Conservation (phyloP, 64 coral and sea anemone species). For the Stylophora pistillata region DNA sequence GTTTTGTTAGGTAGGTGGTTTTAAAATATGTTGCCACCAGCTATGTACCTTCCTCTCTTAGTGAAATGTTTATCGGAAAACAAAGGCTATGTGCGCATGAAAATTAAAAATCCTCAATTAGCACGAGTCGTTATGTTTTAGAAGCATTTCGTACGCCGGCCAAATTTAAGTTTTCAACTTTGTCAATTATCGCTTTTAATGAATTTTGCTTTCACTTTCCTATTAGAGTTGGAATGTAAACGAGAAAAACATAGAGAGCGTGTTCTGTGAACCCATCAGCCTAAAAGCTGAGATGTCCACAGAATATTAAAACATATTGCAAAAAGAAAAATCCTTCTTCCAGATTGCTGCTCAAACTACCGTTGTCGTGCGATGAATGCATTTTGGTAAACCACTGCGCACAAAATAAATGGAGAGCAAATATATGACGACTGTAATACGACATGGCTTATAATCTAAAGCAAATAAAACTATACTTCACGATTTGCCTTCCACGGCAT, state of each 20-base stretch:
- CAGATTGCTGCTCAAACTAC: neutral
- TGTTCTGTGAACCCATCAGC: neutral
- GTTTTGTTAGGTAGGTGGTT: neutral
- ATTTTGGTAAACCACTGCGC: neutral
- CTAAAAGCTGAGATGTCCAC: too few species aligned
- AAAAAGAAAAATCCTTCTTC: neutral
- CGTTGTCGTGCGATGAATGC: neutral
- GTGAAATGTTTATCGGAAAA: neutral
- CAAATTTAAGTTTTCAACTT: neutral
- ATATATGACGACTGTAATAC: neutral
- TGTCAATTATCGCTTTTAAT: slow-evolving; percentile 34
- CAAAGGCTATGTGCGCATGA: neutral
- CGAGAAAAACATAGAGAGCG: neutral
- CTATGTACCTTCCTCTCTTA: neutral
- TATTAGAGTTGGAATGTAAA: neutral
- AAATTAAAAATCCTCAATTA: neutral
- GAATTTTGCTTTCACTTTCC: slow-evolving; percentile 13
- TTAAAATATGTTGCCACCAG: neutral
- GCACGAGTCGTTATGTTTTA: slow-evolving; percentile 7
- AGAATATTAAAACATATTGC: neutral
- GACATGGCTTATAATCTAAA: slow-evolving; percentile 13
- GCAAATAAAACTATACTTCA: neutral
- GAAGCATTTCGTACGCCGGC: neutral
- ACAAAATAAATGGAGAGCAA: slow-evolving; percentile 39
- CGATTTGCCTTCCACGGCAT: neutral